phyloP scores from a whole-genome alignment of 2,797 vertebrate species.

The Odontamblyopus rebecca region DNA sequence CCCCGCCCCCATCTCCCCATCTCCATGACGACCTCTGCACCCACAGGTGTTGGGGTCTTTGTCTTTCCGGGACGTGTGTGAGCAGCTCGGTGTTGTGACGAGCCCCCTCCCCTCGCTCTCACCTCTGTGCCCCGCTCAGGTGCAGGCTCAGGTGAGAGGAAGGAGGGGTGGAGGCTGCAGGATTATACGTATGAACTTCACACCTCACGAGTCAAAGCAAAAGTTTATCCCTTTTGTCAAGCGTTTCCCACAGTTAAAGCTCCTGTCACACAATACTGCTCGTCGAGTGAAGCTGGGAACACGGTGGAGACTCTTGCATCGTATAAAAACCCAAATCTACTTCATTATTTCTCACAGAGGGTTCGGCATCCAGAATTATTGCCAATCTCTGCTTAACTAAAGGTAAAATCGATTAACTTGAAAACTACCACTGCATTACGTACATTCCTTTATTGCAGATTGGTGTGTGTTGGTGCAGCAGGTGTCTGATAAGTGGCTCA shows the following conservation, averaged over 20 bases:
- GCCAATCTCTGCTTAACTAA: too few species aligned
- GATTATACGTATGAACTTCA: conserved; percentile 41
- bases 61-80: conserved; percentile 77
- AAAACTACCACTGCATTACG: too few species aligned
- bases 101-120: conserved; percentile 55
- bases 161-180: conserved; percentile 17
- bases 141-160: conserved; percentile 63
- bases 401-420: too few species aligned
- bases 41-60: conserved; percentile 90
- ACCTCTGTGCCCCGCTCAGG: conserved; percentile 75
- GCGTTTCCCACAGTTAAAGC: conserved; percentile 1
- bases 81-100: conserved; percentile 82
- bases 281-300: background rate
- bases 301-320: background rate
- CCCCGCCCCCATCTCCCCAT: conserved; percentile 37
- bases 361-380: too few species aligned
- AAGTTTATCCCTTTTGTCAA: background rate
- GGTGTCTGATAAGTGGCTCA: conserved; percentile 63
- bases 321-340: background rate
- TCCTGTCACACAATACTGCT: background rate
- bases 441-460: conserved; percentile 6
- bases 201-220: conserved; percentile 45
- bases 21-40: conserved; percentile 77
- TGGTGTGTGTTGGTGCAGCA: conserved; percentile 28
- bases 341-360: too few species aligned